These are phyloP conservation scores for Montipora cactus DNA, from an alignment of 64 coral and sea anemone genomes.

Conservation along the genomic window DNA sequence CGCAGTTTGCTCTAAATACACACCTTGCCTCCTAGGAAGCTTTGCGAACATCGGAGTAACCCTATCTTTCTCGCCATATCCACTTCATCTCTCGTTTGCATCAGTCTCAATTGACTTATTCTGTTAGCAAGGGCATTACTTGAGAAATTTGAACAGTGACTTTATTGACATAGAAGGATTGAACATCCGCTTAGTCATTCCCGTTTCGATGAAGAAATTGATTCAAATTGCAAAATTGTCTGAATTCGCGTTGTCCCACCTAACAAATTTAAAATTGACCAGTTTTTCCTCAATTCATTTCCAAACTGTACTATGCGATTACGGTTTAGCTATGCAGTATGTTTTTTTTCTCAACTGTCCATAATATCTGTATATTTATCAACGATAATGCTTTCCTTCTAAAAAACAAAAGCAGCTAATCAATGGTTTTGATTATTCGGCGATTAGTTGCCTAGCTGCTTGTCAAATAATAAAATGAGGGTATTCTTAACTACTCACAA, in stretches of 20 bases:
- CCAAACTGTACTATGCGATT: no score
- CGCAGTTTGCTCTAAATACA: no score
- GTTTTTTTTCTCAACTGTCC: neutral
- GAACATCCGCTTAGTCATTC: no score
- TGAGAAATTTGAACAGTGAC: neutral
- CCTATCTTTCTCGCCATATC: neutral
- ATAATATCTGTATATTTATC: neutral
- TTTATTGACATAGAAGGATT: neutral
- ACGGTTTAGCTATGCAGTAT: neutral
- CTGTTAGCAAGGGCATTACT: neutral
- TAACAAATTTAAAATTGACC: no score
- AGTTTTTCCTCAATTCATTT: no score
- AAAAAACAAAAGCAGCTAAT: neutral
- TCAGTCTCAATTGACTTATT: neutral
- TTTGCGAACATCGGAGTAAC: neutral
- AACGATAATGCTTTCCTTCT: neutral
- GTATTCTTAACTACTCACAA: neutral
- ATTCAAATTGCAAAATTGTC: no score
- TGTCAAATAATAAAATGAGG: no score
- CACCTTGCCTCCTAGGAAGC: no score
- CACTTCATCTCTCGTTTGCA: neutral
- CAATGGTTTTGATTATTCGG: neutral
- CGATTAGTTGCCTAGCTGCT: neutral
- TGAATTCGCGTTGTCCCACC: no score
- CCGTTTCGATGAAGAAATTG: no score